Evolutionary conservation across 2,888 invertebrate species (phyloP).

Genomic region (Hyposoter didymator): DNA sequence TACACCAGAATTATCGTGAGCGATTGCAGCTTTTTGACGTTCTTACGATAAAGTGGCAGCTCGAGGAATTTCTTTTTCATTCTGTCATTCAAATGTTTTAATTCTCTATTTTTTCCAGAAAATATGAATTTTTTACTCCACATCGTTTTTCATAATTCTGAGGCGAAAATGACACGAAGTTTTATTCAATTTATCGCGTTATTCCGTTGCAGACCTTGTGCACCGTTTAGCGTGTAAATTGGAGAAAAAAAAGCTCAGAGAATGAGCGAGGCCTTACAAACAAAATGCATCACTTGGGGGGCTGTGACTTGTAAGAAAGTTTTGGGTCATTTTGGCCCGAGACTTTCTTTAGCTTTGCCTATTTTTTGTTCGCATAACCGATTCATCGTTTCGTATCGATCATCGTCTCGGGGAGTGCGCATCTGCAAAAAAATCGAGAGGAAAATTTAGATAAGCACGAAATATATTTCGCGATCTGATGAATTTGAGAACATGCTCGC

Average conservation of each 20-base stretch:
- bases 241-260: conserved; percentile 2
- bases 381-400: background rate
- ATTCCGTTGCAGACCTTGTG: background rate
- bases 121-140: background rate
- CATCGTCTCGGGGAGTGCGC: background rate
- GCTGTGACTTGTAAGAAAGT: background rate
- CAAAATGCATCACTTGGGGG: conserved; percentile 39
- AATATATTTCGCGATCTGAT: background rate
- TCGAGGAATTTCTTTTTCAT: background rate
- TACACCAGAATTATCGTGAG: background rate
- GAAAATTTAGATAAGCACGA: background rate
- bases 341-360: no score
- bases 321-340: background rate
- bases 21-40: background rate
- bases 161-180: background rate
- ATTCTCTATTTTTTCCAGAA: background rate
- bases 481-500: background rate
- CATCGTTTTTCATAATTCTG: background rate
- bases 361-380: background rate
- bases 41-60: background rate
- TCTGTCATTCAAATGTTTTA: background rate
- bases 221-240: background rate
- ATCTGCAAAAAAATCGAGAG: background rate
- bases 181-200: background rate
- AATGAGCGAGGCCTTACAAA: conserved; percentile 58